phyloP scores from a whole-genome alignment of 2,888 invertebrate genomes.

The Halictus ligatus region DNA sequence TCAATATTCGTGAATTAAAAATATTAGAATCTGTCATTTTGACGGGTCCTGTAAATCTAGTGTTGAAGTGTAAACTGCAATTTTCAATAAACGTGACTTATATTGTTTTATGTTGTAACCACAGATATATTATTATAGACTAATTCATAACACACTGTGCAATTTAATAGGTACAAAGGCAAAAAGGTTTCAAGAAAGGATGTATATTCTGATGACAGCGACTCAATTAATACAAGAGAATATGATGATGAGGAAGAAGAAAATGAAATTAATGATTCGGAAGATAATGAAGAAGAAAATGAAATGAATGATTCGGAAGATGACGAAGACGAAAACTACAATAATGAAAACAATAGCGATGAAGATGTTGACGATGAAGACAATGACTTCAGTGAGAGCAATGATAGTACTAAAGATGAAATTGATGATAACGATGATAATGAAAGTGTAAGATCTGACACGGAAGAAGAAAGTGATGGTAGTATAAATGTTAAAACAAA shows the following conservation, averaged over 20 bases:
- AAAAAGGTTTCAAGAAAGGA: constrained; percentile 88
- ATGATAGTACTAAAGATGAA: constrained; percentile 63
- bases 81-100: not conserved
- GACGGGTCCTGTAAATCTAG: too few relatives aligned
- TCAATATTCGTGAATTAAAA: too few relatives aligned
- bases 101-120: not conserved
- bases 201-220: constrained; percentile 71
- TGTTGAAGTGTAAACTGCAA: not conserved
- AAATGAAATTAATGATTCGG: constrained; percentile 59
- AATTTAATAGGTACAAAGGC: constrained; percentile 87
- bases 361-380: constrained; percentile 60
- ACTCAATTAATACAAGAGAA: constrained; percentile 76
- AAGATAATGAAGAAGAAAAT: constrained; percentile 69
- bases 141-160: constrained; percentile 23
- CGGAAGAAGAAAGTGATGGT: constrained; percentile 76
- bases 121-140: too few relatives aligned
- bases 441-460: constrained; percentile 64
- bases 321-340: constrained; percentile 57
- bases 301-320: constrained; percentile 63
- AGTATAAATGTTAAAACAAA: constrained; percentile 79
- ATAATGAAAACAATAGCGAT: constrained; percentile 59
- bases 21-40: too few relatives aligned
- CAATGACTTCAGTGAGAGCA: constrained; percentile 62
- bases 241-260: constrained; percentile 67
- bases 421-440: constrained; percentile 44